Conservation (phyloP, 2,888 invertebrate species). For the Pelosia muscerda region DNA sequence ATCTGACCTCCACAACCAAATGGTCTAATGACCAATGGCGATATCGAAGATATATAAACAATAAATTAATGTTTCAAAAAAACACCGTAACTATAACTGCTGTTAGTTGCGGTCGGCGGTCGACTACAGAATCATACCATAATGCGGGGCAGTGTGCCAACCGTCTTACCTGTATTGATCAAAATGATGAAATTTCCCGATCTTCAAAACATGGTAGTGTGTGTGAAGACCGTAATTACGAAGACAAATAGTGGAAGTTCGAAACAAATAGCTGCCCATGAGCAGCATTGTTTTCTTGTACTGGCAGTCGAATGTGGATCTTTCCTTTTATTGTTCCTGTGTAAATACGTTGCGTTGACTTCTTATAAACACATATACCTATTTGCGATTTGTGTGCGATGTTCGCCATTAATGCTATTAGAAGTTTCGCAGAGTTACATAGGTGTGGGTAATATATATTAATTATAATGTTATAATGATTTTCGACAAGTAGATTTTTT, state of each 20-base stretch:
- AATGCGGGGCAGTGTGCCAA: too few species aligned
- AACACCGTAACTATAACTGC: too few species aligned
- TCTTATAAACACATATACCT: too few species aligned
- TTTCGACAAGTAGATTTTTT: too few species aligned
- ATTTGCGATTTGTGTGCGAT: neutral
- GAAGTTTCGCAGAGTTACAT: neutral
- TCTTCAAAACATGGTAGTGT: neutral
- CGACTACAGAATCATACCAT: too few species aligned
- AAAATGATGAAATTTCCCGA: neutral
- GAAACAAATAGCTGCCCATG: constrained; percentile 2
- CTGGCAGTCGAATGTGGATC: neutral
- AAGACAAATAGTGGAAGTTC: constrained; percentile 7
- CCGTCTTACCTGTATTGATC: neutral
- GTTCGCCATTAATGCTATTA: neutral
- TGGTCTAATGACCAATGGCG: too few species aligned
- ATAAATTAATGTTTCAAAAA: too few species aligned
- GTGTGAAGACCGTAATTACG: constrained; percentile 3
- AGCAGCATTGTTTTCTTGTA: constrained; percentile 2
- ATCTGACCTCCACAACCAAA: too few species aligned
- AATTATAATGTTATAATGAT: too few species aligned
- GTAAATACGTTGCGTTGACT: neutral
- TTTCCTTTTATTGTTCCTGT: constrained; percentile 2
- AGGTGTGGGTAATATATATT: too few species aligned
- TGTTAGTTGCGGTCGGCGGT: too few species aligned
- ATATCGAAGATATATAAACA: too few species aligned